Base-by-base conservation (phyloP, 2,888 invertebrate genomes). In the Hermodice carunculata region DNA sequence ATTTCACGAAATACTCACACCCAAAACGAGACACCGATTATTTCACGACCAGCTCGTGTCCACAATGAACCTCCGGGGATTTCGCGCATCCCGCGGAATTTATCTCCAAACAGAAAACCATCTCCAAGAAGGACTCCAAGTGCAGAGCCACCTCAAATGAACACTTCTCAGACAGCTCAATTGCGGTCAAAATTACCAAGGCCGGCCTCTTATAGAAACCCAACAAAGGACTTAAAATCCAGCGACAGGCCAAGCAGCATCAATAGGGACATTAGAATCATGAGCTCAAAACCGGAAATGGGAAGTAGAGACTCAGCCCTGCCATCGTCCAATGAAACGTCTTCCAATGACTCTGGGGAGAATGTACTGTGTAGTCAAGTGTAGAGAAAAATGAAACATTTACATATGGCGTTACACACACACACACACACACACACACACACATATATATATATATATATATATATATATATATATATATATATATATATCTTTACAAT, bases 231-330 rank as follows among this genome's bases (percentile, higher is more conserved):
- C n/a, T n/a, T n/a, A n/a, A n/a, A n/a, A n/a, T n/a, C n/a, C n/a
- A n/a, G n/a, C n/a, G n/a, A n/a, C n/a, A n/a, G n/a, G n/a, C n/a
- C 71, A 73, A 31, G 76, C 72, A 58, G n/a, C n/a, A n/a, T 26
- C 17, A 51, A 31, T 42, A 22, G 60, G 34, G 52, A 51, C 8
- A 40, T 66, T 1, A 42, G 37, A 44, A 26, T 58, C 3, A 53
- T 46, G 8, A 40, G 28, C 28, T 48, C 29, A 17, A 79, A 79
- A 66, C 70, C 69, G 2, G 80, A 81, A 19, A 77, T 78, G 29
- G 74, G 75, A 19, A 64, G 84, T 64, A 70, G 91, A 29, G 91
- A 91, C 78, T 91, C 91, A 4, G 91, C 91, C 2, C 89, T 91
- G 89, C 89, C 90, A 63, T 91, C 91, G 58, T 84, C 84, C 48